phyloP scores from a whole-genome alignment of 1,140 invertebrate species.

The Orius laevigatus region DNA sequence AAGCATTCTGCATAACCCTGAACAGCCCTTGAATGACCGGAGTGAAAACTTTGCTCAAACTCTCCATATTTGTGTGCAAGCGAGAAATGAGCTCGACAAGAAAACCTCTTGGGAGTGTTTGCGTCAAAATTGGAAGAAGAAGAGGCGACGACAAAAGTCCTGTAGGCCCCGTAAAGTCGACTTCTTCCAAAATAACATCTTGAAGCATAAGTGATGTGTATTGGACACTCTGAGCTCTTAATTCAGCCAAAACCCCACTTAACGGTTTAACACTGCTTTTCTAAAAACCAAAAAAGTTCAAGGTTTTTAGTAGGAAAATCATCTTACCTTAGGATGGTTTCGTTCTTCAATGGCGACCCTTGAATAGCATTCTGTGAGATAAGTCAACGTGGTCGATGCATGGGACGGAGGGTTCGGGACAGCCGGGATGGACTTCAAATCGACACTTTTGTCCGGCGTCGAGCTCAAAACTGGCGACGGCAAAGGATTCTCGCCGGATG shows the following conservation, averaged over 20 bases:
- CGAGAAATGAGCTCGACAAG: slow-evolving; percentile 43
- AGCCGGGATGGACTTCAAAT: slow-evolving; percentile 22
- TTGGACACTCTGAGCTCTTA: slow-evolving; percentile 44
- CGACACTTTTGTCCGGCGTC: slow-evolving; percentile 19
- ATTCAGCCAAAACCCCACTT: slow-evolving; percentile 34
- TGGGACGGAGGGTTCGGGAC: slow-evolving; percentile 19
- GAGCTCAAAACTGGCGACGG: slow-evolving; percentile 23
- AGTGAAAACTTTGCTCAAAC: slow-evolving; percentile 47
- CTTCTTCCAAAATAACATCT: slow-evolving; percentile 33
- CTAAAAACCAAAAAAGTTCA: slow-evolving; percentile 24
- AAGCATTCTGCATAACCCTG: slow-evolving; percentile 47
- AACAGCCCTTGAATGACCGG: slow-evolving; percentile 53
- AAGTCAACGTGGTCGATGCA: slow-evolving; percentile 31
- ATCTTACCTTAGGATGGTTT: slow-evolving; percentile 51
- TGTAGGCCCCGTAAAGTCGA: slow-evolving; percentile 12
- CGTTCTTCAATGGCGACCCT: slow-evolving; percentile 47
- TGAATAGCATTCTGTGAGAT: slow-evolving; percentile 48
- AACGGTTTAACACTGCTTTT: slow-evolving; percentile 38
- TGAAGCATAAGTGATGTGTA: slow-evolving; percentile 42
- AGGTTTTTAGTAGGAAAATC: neutral
- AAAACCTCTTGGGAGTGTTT: slow-evolving; percentile 47
- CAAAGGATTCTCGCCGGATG: slow-evolving; percentile 41
- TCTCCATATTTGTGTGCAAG: slow-evolving; percentile 33
- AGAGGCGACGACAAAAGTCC: slow-evolving; percentile 32
- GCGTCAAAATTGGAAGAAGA: slow-evolving; percentile 40